Percentiles rank a stretch among this genome's conserved stretches.
Evolutionary conservation across 2,797 vertebrate species (phyloP).

Genomic region (Dipus sagitta): DNA sequence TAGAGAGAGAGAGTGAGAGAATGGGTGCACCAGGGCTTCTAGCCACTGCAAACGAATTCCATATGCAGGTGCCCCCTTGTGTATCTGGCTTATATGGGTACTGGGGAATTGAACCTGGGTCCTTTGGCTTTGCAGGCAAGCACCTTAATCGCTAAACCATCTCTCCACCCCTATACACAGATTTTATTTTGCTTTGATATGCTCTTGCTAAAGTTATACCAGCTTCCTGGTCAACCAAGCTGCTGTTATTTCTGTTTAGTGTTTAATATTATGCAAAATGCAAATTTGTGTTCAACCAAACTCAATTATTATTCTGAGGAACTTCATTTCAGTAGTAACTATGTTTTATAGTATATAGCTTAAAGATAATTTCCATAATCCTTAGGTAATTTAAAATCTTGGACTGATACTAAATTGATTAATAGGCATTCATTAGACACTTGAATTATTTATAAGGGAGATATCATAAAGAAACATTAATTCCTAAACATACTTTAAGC

Average conservation of each 20-base stretch:
- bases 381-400: conserved; percentile 53
- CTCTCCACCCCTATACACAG: background rate
- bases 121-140: no score
- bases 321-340: conserved; percentile 48
- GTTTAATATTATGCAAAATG: background rate
- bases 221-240: background rate
- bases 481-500: conserved; percentile 33
- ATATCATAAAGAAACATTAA: conserved; percentile 17
- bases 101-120: no score
- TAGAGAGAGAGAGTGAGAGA: no score
- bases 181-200: background rate
- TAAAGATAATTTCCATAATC: conserved; percentile 55
- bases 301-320: conserved; percentile 49
- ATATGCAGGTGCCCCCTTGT: no score
- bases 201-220: background rate
- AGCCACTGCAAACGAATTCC: no score
- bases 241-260: background rate
- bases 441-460: conserved; percentile 37
- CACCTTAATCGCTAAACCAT: no score
- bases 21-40: no score
- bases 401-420: conserved; percentile 28
- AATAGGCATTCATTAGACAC: conserved; percentile 44
- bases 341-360: conserved; percentile 50
- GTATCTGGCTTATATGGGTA: no score
- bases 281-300: conserved; percentile 38